phyloP scores from a whole-genome alignment of 2,113 vertebrate genomes.

The Crypturellus undulatus region DNA sequence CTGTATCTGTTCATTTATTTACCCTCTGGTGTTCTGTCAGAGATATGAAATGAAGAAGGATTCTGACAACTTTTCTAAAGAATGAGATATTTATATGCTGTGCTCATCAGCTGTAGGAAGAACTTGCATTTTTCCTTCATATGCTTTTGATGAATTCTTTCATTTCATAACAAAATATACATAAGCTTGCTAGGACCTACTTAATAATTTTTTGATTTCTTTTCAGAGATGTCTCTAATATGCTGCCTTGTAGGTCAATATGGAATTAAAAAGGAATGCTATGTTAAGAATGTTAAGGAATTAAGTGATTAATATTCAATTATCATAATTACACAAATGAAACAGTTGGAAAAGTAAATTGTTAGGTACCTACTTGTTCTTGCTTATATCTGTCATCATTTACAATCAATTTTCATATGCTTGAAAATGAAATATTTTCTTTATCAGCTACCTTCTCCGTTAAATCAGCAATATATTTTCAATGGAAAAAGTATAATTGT shows the following conservation, averaged over 20 bases:
- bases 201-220: neutral
- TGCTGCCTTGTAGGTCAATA: neutral
- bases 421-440: neutral
- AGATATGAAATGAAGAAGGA: neutral
- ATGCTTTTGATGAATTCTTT: neutral
- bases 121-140: neutral
- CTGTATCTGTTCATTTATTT: neutral
- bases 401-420: neutral
- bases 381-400: neutral
- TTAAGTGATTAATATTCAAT: neutral
- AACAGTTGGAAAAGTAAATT: neutral
- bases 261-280: neutral
- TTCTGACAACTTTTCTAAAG: neutral
- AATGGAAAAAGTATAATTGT: neutral
- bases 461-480: neutral
- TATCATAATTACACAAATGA: neutral
- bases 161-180: neutral
- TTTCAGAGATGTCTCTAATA: neutral
- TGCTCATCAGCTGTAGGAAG: neutral
- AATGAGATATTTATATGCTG: neutral
- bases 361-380: neutral
- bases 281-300: neutral
- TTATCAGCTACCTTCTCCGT: neutral
- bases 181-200: neutral
- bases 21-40: neutral